Percentiles rank a stretch among this genome's conserved stretches.
These are phyloP conservation scores for Nomada hirtipes DNA, from an alignment of 2,888 invertebrate species.

Conservation along the genomic window DNA sequence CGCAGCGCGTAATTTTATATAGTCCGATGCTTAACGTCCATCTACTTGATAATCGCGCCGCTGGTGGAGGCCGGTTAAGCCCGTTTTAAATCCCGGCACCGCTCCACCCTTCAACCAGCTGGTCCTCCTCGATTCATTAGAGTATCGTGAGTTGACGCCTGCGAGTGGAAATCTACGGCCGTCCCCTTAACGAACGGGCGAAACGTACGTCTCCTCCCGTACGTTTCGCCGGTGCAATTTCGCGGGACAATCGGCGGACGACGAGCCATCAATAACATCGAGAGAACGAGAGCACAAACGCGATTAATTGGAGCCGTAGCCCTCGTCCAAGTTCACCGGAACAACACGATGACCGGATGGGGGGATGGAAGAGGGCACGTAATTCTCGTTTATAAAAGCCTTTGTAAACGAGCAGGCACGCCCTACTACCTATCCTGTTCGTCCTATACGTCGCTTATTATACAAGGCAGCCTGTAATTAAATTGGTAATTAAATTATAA, in stretches of 20 bases:
- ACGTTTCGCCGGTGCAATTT: constrained; percentile 38
- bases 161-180: constrained; percentile 19
- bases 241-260: constrained; percentile 44
- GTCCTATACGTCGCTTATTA: background rate
- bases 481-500: constrained; percentile 51
- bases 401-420: constrained; percentile 39
- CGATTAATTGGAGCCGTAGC: constrained; percentile 47
- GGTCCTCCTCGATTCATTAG: background rate
- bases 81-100: constrained; percentile 27
- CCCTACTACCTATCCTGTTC: background rate
- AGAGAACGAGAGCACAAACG: constrained; percentile 41
- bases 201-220: background rate
- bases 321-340: constrained; percentile 35
- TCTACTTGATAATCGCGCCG: constrained; percentile 59
- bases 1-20: constrained; percentile 59
- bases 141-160: constrained; percentile 13
- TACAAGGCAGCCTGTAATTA: constrained; percentile 35
- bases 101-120: background rate
- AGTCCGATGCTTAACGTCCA: constrained; percentile 63
- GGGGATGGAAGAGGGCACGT: background rate
- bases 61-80: constrained; percentile 20
- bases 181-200: constrained; percentile 29
- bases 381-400: constrained; percentile 52
- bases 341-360: background rate
- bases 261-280: constrained; percentile 43